Evolutionary conservation across 2,113 vertebrate genomes (phyloP).

Genomic region (Hymenochirus boettgeri): DNA sequence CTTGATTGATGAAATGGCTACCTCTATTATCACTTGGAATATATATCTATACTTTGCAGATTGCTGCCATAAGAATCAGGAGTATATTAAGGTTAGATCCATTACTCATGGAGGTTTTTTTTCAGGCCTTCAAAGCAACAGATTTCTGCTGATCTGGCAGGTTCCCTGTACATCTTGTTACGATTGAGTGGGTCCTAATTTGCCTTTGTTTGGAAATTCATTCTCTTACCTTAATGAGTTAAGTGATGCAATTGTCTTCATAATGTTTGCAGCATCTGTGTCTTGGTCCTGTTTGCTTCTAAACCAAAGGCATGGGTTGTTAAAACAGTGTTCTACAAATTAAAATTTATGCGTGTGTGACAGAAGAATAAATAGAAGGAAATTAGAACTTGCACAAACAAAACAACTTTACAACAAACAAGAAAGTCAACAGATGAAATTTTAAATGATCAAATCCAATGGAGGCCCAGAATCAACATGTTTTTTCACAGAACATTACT

Average conservation of each 20-base stretch:
- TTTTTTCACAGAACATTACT: no score
- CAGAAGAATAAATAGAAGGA: no score
- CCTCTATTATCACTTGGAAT: slow-evolving; percentile 16
- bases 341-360: no score
- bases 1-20: slow-evolving; percentile 18
- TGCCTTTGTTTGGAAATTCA: background rate
- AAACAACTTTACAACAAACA: no score
- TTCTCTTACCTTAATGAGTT: slow-evolving; percentile 90
- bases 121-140: no score
- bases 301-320: slow-evolving; percentile 45
- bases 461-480: no score
- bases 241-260: slow-evolving; percentile 95
- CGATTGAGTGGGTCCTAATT: slow-evolving; percentile 5
- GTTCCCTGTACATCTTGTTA: background rate
- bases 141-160: slow-evolving; percentile 11
- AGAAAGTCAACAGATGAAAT: no score
- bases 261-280: slow-evolving; percentile 97
- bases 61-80: background rate
- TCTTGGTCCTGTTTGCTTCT: slow-evolving; percentile 94
- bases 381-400: background rate
- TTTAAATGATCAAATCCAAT: no score
- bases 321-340: background rate
- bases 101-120: background rate
- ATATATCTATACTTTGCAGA: slow-evolving; percentile 1
- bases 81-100: slow-evolving; percentile 18